A percentile compares a stretch with the other conserved stretches of the same genome.
phyloP scores from a whole-genome alignment of 1,140 invertebrate genomes.

The Polyergus mexicanus region DNA sequence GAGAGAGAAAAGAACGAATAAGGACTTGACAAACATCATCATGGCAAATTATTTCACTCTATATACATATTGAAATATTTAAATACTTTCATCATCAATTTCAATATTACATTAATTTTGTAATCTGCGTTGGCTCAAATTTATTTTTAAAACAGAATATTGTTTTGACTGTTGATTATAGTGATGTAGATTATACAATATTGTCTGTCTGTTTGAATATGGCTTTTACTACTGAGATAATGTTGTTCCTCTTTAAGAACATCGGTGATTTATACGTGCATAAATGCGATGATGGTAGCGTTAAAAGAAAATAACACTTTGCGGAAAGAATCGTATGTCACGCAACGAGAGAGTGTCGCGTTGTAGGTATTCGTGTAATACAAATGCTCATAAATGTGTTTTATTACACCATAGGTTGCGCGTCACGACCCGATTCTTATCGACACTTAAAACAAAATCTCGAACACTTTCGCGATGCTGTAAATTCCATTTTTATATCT shows the following conservation, averaged over 20 bases:
- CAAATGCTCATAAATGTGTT: conserved; percentile 24
- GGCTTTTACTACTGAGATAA: background rate
- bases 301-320: background rate
- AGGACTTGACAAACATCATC: background rate
- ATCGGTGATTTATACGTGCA: background rate
- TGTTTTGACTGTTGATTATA: background rate
- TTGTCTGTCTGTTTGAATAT: background rate
- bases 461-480: conserved; percentile 36
- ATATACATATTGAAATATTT: background rate
- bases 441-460: conserved; percentile 42
- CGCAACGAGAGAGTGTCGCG: background rate
- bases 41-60: background rate
- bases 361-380: conserved; percentile 20
- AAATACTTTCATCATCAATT: background rate
- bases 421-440: conserved; percentile 49
- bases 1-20: background rate
- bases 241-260: background rate
- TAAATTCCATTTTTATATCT: conserved; percentile 58
- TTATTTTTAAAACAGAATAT: background rate
- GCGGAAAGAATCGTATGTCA: conserved; percentile 7
- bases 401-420: conserved; percentile 46
- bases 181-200: background rate
- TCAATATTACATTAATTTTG: too few species aligned
- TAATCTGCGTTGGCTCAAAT: background rate
- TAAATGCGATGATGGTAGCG: background rate